phyloP scores from a whole-genome alignment of 2,113 vertebrate genomes.

The Gymnarchus niloticus region DNA sequence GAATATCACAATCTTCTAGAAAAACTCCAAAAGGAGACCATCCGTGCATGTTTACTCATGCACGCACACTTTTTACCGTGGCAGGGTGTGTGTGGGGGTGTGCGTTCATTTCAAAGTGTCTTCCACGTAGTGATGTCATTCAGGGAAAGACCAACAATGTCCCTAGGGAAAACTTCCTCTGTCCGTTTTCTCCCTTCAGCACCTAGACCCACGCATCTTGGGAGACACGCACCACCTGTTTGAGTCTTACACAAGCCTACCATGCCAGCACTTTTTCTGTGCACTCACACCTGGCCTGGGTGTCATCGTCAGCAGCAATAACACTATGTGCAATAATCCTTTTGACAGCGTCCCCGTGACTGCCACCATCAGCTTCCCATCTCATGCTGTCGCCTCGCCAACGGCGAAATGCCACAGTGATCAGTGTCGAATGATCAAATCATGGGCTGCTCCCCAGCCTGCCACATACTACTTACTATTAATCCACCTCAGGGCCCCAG shows the following conservation, averaged over 20 bases:
- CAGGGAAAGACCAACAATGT: background rate
- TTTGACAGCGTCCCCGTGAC: background rate
- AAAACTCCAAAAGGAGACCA: background rate
- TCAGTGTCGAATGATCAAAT: background rate
- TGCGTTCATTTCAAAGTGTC: background rate
- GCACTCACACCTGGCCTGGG: background rate
- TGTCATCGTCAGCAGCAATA: too few relatives aligned
- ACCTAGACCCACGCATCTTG: background rate
- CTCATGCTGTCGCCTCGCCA: background rate
- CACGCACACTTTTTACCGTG: too few relatives aligned
- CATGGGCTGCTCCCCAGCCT: background rate
- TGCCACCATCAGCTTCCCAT: background rate
- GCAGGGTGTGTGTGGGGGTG: too few relatives aligned
- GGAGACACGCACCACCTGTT: too few relatives aligned
- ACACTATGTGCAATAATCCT: too few relatives aligned
- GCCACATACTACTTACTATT: too few relatives aligned
- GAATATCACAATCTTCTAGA: background rate
- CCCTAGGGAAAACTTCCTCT: background rate
- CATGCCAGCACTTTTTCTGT: too few relatives aligned
- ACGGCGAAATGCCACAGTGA: background rate
- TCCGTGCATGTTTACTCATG: background rate
- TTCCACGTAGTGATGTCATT: background rate
- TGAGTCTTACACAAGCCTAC: too few relatives aligned
- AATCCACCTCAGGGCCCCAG: background rate
- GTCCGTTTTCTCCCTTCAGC: too few relatives aligned